phyloP scores from a whole-genome alignment of 2,888 invertebrate genomes.

The Siphlonurus alternatus region DNA sequence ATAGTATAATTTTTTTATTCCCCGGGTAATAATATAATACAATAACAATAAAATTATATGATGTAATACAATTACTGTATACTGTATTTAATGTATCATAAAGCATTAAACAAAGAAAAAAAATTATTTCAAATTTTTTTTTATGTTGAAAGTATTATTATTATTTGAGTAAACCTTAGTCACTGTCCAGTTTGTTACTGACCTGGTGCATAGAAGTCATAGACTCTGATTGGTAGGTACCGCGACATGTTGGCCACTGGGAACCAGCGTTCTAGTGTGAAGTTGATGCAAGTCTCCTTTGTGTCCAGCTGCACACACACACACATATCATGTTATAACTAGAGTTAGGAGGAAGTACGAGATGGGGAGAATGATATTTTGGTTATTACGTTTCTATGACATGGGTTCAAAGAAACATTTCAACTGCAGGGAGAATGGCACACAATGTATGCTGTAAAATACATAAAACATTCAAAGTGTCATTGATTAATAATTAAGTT shows the following conservation, averaged over 20 bases:
- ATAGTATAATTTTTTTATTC: neutral
- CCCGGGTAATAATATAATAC: slow-evolving; percentile 9
- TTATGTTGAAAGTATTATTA: neutral
- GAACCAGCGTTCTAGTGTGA: slow-evolving; percentile 86
- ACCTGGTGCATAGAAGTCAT: slow-evolving; percentile 95
- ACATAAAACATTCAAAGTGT: no score
- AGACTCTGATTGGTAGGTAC: slow-evolving; percentile 74
- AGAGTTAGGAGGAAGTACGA: neutral
- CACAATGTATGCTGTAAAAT: no score
- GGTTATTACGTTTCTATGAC: no score
- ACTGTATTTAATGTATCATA: no score
- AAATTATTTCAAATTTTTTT: neutral
- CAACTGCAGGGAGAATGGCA: neutral
- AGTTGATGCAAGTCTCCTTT: slow-evolving; percentile 76
- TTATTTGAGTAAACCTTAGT: no score
- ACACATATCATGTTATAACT: slow-evolving; percentile 7
- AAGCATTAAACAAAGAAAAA: neutral
- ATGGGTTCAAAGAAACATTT: neutral
- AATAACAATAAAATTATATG: no score
- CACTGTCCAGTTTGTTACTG: no score
- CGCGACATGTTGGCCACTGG: slow-evolving; percentile 95
- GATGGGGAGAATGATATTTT: neutral
- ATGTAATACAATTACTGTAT: no score
- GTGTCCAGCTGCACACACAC: slow-evolving; percentile 48
- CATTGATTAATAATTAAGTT: no score